Base-by-base conservation (phyloP, 2,113 vertebrate genomes). In the Entosphenus tridentatus region DNA sequence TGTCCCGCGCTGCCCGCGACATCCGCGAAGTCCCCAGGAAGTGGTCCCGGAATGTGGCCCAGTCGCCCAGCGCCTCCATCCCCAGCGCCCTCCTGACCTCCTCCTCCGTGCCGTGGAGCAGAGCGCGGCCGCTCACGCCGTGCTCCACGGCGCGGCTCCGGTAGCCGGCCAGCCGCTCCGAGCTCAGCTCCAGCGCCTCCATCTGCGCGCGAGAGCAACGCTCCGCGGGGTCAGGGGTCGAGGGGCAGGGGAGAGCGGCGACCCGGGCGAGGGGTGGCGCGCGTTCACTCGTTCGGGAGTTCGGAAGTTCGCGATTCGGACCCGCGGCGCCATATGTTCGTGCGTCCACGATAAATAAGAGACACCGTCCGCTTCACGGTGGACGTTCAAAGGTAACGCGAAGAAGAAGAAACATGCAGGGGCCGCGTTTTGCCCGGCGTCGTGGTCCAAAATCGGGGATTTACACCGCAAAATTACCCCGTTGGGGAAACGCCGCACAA, bases 31-130 rank as follows among this genome's bases (percentile, higher is more conserved):
- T 39, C 39, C 70, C 72, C 11, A 76, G 71, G 69, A 75, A 76
- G 59, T 71, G 54, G 10, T 69, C 57, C 14, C 71, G 73, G 69
- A 76, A 76, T 9, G 67, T 12, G 18, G 71, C 68, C 75, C 75
- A 76, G 17, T 76, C 73, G 10, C 73, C 75, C 1, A 76, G 69
- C n/a, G 67, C 65, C 39, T 39, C 5, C 75, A 76, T 75, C 14
- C 55, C 5, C 4, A 76, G 67, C 2, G 68, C 73, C 1, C 74
- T 65, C 57, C 62, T 73, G 59, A 76, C 71, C 12, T 74, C 75
- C 55, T 57, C 69, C 18, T 69, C 70, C 68, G 71, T 56, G 17
- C 73, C 74, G 55, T 72, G 73, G 4, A 72, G 68, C 21, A 76
- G 58, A 4, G 75, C 69, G 13, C 71, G 58, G 1, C 75, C 75